Conservation (phyloP, 2,797 vertebrate species). For the Pelobates cultripes region DNA sequence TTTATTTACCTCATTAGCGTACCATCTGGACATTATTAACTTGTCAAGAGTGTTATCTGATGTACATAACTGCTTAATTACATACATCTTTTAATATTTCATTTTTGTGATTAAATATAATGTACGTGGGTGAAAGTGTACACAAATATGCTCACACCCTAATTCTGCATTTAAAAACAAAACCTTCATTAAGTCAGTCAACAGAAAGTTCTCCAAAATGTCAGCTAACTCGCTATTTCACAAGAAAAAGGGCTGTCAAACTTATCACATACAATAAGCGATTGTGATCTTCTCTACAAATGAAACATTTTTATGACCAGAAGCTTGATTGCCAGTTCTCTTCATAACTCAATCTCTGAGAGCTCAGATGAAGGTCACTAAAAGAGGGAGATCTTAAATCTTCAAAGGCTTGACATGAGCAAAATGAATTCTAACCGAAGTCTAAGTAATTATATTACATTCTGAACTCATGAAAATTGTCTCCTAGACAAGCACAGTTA, state of each 20-base stretch:
- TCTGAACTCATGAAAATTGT: conserved; percentile 36
- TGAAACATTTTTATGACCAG: conserved; percentile 46
- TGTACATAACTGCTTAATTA: too few species aligned
- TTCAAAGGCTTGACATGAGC: conserved; percentile 48
- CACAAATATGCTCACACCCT: too few species aligned
- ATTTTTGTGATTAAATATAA: too few species aligned
- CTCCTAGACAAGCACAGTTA: conserved; percentile 33
- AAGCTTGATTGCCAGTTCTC: conserved; percentile 45
- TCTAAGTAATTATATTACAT: conserved; percentile 51
- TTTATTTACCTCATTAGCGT: too few species aligned
- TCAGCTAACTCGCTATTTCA: conserved; percentile 32
- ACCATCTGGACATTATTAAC: too few species aligned
- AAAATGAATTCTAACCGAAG: conserved; percentile 52
- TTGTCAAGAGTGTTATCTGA: too few species aligned
- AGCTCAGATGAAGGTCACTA: conserved; percentile 47
- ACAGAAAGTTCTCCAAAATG: conserved; percentile 33
- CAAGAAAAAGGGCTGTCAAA: conserved; percentile 42
- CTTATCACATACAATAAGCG: conserved; percentile 45
- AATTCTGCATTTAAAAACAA: too few species aligned
- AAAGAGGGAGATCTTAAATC: conserved; percentile 54
- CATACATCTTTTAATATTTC: too few species aligned
- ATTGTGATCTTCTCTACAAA: conserved; percentile 48
- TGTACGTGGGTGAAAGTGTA: too few species aligned
- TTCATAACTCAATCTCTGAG: conserved; percentile 53
- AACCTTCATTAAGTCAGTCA: not conserved